These are phyloP conservation scores for Redunca redunca DNA, from an alignment of 2,113 vertebrate genomes.

Conservation along the genomic window DNA sequence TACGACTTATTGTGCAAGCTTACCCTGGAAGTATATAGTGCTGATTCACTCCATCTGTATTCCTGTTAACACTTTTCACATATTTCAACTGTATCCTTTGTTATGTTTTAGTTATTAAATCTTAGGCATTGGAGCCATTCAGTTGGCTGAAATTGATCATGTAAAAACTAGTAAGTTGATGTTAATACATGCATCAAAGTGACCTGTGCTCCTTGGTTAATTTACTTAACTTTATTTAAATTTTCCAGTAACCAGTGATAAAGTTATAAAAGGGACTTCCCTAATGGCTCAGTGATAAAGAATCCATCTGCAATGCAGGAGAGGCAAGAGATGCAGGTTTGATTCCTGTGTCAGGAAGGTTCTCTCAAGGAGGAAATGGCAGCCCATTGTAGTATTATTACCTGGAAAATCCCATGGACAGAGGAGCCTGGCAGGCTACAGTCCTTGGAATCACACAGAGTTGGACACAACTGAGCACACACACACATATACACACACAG, in stretches of 20 bases:
- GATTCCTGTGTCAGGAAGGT: background rate
- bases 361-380: background rate
- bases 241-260: background rate
- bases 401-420: background rate
- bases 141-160: background rate
- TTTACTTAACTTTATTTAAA: slow-evolving; percentile 1
- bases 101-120: background rate
- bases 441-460: background rate
- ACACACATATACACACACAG: background rate
- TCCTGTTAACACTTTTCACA: background rate
- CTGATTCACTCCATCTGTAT: background rate
- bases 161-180: background rate
- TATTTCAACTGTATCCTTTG: background rate
- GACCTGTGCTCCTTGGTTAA: background rate
- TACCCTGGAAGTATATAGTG: background rate
- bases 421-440: background rate
- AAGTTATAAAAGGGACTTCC: background rate
- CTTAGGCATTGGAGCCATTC: background rate
- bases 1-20: background rate
- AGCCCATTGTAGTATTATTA: background rate
- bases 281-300: background rate
- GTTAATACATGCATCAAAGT: background rate
- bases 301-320: background rate
- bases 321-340: background rate
- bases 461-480: background rate